Base-by-base conservation (phyloP, 1,140 invertebrate genomes). In the Habropoda laboriosa region DNA sequence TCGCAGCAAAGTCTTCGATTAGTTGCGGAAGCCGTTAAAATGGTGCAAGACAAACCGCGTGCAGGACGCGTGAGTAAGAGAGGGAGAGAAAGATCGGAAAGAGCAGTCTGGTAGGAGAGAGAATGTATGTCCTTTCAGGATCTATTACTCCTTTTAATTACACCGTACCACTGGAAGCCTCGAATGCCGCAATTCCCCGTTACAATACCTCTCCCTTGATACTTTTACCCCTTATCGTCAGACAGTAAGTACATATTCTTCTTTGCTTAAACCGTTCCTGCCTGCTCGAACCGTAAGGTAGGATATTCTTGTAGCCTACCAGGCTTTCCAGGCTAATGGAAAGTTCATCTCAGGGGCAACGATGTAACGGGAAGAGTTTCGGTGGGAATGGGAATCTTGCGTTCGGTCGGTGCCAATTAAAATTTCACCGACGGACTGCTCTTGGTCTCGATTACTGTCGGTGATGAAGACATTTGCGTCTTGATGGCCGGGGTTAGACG, bases 381-480 rank as follows among this genome's bases (percentile, higher is more conserved):
- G 42, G n/a, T n/a, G n/a, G 24, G 64, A 68, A 68, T 55, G 24
- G 64, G 24, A n/a, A 40, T 67, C 10, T 35, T 18, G 40, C 32
- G 42, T 16, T n/a, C 64, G 21, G 64, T 58, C 10, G 74, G 60
- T 55, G 38, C 42, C 74, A 58, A 78, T 78, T 78, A 71, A 78
- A 78, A 78, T 78, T 78, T 78, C n/a, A 42, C 24, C 63, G 35
- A 18, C 40, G 45, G 35, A 51, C 45, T n/a, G 6, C 30, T 10
- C 24, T 16, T 30, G 27, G 38, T 21, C 30, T 49, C 38, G n/a
- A 35, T 53, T 68, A 66, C 30, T 38, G 40, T 4, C 38, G 16
- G 21, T 45, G 51, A 76, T 42, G 27, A 40, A 66, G 73, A 60
- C 58, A 30, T 51, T 30, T n/a, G 35, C 60, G 35, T 74, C 58